Base-by-base conservation (phyloP, 2,113 vertebrate species). In the Phoxinus phoxinus region DNA sequence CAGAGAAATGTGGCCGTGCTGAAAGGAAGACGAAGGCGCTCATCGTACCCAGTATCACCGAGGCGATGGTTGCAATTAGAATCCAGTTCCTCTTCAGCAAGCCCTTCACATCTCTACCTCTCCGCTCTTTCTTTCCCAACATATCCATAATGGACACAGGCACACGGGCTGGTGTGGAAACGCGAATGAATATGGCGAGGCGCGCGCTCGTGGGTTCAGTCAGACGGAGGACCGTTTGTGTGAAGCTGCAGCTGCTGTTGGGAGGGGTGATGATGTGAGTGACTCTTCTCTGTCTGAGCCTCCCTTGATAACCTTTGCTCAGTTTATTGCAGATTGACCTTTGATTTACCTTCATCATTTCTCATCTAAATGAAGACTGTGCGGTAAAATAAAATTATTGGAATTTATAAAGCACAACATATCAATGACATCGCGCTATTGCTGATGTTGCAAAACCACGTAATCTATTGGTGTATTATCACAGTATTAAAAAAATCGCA, bases 41-140 rank as follows among this genome's bases (percentile, higher is more conserved):
- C 81, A 19, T 58, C 97, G 93, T 95, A 99, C 97, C 97, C 86
- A 97, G 87, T 81, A 97, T 81, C 93, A 99, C 97, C 0, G 97
- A 95, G 0, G 91, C 69, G 84, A 98, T 90, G 12, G 97, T 98
- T 91, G 95, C 94, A 13, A 98, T 93, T 17, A 98, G 96, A 0
- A 98, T 94, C 96, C 97, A 98, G 85, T 99, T 97, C 84, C 91
- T 96, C 95, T 75, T 95, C 91, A 98, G 86, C 85, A 95, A 93
- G 89, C 93, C 91, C 86, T 88, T 95, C 80, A 94, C 92, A 91
- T 94, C 91, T 80, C 90, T 89, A 56, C 92, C 90, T 67, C 93
- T 94, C 88, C 90, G 90, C 89, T 93, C 85, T 77, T 93, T 91
- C 87, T 94, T 95, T 86, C 93, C 95, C 96, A 96, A 96, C 91